Evolutionary conservation across 2,113 vertebrate species (phyloP).

Genomic region (Lathamus discolor): DNA sequence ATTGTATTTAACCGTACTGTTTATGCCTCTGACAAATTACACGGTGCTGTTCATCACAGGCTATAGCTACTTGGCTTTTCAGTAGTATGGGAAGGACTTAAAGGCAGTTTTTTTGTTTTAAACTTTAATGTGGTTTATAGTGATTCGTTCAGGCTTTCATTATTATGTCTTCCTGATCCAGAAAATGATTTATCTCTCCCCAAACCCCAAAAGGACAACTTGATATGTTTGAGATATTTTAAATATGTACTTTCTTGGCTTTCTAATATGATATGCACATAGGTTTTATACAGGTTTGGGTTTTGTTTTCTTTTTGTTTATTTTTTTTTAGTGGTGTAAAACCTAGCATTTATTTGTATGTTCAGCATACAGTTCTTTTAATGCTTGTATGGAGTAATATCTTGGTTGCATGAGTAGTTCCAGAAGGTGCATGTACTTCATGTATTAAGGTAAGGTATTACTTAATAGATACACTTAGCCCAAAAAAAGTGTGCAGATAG

Average conservation of each 20-base stretch:
- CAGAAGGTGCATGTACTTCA: not conserved
- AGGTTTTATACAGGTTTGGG: not conserved
- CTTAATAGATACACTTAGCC: not conserved
- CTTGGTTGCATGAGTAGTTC: not conserved
- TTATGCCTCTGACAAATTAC: not conserved
- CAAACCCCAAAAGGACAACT: not conserved
- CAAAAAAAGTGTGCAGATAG: not conserved
- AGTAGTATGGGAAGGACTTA: not conserved
- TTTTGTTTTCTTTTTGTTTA: not conserved
- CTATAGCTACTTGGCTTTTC: not conserved
- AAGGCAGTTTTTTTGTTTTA: not conserved
- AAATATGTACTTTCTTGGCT: not conserved
- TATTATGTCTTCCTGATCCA: not conserved
- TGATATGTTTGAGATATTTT: not conserved
- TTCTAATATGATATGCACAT: not conserved
- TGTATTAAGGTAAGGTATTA: not conserved
- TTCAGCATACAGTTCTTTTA: not conserved
- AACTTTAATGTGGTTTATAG: not conserved
- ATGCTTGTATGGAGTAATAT: not conserved
- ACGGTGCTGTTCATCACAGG: not conserved
- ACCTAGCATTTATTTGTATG: not conserved
- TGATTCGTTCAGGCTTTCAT: not conserved
- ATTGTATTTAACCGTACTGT: not conserved
- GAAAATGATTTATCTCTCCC: not conserved
- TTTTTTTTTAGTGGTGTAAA: not conserved